A percentile compares a stretch with the other conserved stretches of the same genome.
Conservation (phyloP, 1,140 invertebrate species). For the Drosophila sechellia region DNA sequence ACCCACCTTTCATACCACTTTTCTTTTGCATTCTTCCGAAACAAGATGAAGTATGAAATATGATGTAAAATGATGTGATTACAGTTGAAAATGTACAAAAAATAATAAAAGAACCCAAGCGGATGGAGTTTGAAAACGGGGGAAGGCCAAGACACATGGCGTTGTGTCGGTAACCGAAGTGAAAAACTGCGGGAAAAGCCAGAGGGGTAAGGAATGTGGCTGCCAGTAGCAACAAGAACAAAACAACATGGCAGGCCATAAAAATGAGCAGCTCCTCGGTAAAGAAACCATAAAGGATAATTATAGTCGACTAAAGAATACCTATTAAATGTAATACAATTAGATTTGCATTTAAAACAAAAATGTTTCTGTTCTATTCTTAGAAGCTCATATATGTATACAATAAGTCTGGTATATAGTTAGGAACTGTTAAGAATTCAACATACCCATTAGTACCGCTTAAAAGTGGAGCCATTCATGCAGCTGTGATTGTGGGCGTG, state of each 20-base stretch:
- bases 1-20: slow-evolving; percentile 8
- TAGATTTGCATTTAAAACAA: no score
- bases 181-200: slow-evolving; percentile 38
- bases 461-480: slow-evolving; percentile 22
- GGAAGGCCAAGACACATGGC: slow-evolving; percentile 48
- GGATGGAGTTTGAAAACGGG: background rate
- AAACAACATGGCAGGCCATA: slow-evolving; percentile 62
- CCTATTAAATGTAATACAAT: background rate
- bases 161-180: slow-evolving; percentile 32
- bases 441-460: background rate
- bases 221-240: slow-evolving; percentile 44
- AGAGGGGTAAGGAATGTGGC: slow-evolving; percentile 20
- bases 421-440: no score
- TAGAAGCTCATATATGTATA: no score
- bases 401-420: no score
- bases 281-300: background rate
- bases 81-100: slow-evolving; percentile 73
- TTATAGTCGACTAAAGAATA: background rate
- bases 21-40: slow-evolving; percentile 36
- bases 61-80: slow-evolving; percentile 82
- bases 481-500: slow-evolving; percentile 20
- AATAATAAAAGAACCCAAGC: slow-evolving; percentile 38
- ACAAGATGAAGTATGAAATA: slow-evolving; percentile 78
- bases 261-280: slow-evolving; percentile 51
- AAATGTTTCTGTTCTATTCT: no score